Base-by-base conservation (phyloP, 2,888 invertebrate genomes). In the Amblyteles armatorius region DNA sequence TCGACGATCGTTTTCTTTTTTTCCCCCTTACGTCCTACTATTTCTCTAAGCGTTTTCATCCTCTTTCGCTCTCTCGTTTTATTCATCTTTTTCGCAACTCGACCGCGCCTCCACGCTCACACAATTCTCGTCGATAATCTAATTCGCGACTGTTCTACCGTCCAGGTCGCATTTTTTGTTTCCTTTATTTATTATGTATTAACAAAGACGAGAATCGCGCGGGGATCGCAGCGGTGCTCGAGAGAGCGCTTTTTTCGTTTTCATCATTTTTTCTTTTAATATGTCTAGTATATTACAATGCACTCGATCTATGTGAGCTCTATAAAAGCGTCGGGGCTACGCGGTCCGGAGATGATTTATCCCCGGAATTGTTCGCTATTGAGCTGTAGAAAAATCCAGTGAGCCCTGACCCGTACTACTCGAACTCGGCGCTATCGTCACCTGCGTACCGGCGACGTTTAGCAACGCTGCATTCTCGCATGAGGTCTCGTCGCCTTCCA, bases 391-490 rank as follows among this genome's bases (percentile, higher is more conserved):
- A 63, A 73, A 81, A 77, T 84, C 80, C 77, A 77, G n/a, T 13
- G 82, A 63, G 63, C 74, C 79, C 55, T 78, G 77, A 22, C 44
- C n/a, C 33, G 81, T 4, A 19, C 40, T 67, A 48, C 89, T 89
- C 79, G 90, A 83, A 69, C 89, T 91, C 68, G 91, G 90, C 16
- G 90, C 88, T 82, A 91, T 90, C 83, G 90, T 91, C 63, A 90
- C 89, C 71, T 91, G 90, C 77, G 91, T 89, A 79, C 89, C 89
- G 72, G 94, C 95, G 92, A 94, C 90, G 87, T 95, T 94, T 86
- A 95, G 92, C 88, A 95, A 93, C 78, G 95, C 95, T 85, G 95
- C 95, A 91, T 95, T 95, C 91, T 95, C 95, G 87, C 94, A 94
- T 87, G 94, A 94, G 88, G 94, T 90, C 48, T 92, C 91, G 80